Evolutionary conservation across 2,888 invertebrate genomes (phyloP), one percentile per base, ranked within the genome.

Genomic region (Philaethria dido): DNA sequence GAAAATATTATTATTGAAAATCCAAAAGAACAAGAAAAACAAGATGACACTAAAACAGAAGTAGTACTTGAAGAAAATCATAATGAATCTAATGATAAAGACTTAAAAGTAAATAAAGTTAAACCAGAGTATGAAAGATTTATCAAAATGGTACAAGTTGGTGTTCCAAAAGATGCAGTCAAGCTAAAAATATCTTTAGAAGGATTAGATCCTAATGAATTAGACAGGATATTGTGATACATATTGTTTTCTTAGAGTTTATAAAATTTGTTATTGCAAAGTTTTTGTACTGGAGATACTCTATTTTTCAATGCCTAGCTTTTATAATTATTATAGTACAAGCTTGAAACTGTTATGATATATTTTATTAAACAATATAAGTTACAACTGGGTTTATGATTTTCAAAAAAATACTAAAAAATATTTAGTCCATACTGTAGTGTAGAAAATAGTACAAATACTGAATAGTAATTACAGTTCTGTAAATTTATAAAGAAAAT

Each of bases 71-170:
- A 67, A 52, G 29, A 62, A 16, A 33, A 57, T 11, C 42, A 68
- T 25, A 18, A 59, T 11, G 69, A 63, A 39, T 20, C 45, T 22
- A 64, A 67, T 18, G 18, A 61, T 14, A 45, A 16, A 62, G 62
- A 42, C 36, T 20, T 33, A 13, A 60, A 20, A 36, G 11, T 36
- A 45, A 50, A 54, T 16, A 48, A 62, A 62, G 18, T 94, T 62
- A 95, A 96, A 83, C 94, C 95, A 4, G 93, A 94, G 74, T 98
- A 95, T 86, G 93, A 94, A 25, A 95, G 94, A 84, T 98, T 95
- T 89, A 95, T 98, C 68, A 98, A 97, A 93, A 98, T 98, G 98
- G 80, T 98, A 0, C 96, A 96, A 76, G 94, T 98, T 77, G 98
- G 98, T 45, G 98, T 98, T 0, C 97, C 97, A n/a, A 84, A 94